Evolutionary conservation across 1,140 invertebrate genomes (phyloP).

Genomic region (Caenorhabditis brenneri): DNA sequence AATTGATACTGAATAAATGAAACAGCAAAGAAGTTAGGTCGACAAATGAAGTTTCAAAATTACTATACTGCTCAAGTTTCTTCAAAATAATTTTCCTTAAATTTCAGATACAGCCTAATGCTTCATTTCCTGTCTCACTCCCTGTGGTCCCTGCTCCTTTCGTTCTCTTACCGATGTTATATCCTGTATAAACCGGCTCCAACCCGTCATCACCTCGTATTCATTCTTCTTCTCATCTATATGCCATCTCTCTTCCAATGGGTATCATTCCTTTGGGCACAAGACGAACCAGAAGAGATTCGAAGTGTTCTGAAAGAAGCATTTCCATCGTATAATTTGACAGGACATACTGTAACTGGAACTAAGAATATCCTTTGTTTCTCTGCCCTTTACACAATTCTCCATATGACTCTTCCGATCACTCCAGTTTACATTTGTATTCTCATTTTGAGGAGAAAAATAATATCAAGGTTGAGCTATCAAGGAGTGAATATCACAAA

Average conservation of each 20-base stretch:
- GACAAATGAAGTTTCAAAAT: too few relatives aligned
- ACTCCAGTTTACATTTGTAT: conserved; percentile 39
- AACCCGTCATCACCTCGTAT: not conserved
- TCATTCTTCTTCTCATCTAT: not conserved
- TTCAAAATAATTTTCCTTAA: too few relatives aligned
- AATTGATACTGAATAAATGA: too few relatives aligned
- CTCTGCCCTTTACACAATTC: conserved; percentile 1
- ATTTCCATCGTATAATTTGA: conserved; percentile 25
- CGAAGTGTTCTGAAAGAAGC: not conserved
- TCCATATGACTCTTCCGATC: conserved; percentile 34
- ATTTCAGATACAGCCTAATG: conserved; percentile 33
- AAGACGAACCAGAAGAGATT: conserved; percentile 2
- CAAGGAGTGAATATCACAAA: conserved; percentile 12
- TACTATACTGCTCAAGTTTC: too few relatives aligned
- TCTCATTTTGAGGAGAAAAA: conserved; percentile 2
- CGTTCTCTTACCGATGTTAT: not conserved
- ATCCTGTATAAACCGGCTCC: conserved; percentile 11
- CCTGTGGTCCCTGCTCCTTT: conserved; percentile 32
- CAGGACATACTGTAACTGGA: conserved; percentile 11
- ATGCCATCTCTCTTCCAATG: not conserved
- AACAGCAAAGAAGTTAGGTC: not conserved
- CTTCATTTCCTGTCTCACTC: conserved; percentile 32
- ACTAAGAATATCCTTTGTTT: conserved; percentile 31
- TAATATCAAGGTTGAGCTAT: not conserved
- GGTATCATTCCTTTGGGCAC: conserved; percentile 7